phyloP scores from a whole-genome alignment of 1,140 invertebrate species.

The Nylanderia fulva region DNA sequence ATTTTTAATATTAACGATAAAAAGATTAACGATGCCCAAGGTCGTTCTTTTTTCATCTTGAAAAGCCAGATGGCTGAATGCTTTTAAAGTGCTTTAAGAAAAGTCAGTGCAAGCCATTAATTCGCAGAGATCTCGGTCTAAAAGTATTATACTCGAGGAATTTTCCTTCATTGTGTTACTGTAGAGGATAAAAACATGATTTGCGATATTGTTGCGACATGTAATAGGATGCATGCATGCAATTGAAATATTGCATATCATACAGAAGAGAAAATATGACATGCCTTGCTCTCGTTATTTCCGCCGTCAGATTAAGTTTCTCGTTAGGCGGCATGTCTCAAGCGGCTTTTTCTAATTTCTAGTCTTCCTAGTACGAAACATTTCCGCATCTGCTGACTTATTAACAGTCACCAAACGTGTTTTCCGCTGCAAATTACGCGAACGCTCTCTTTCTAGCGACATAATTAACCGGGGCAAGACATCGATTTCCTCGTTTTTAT shows the following conservation, averaged over 20 bases:
- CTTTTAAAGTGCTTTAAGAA: not conserved
- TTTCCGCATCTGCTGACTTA: constrained; percentile 31
- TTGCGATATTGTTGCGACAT: constrained; percentile 3
- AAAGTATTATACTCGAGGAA: not conserved
- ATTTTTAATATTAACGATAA: not conserved
- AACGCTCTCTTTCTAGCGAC: not conserved
- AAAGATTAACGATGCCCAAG: constrained; percentile 27
- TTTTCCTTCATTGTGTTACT: not conserved
- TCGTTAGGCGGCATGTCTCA: constrained; percentile 7
- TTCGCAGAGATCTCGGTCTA: not conserved
- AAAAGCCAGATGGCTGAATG: constrained; percentile 3
- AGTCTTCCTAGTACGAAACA: not conserved
- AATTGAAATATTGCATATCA: constrained; percentile 29
- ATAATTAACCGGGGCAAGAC: not conserved
- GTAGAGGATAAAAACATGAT: constrained; percentile 4
- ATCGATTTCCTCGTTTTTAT: not conserved
- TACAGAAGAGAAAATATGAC: not conserved
- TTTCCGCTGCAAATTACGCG: constrained; percentile 4
- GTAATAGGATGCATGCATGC: constrained; percentile 3
- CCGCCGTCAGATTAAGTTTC: constrained; percentile 29
- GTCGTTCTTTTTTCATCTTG: constrained; percentile 17
- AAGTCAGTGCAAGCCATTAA: constrained; percentile 38
- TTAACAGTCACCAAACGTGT: constrained; percentile 26
- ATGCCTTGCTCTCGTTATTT: not conserved
- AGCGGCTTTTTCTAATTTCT: constrained; percentile 3